These are phyloP conservation scores for Augochlorella aurata DNA, from an alignment of 2,888 invertebrate species.

Conservation along the genomic window DNA sequence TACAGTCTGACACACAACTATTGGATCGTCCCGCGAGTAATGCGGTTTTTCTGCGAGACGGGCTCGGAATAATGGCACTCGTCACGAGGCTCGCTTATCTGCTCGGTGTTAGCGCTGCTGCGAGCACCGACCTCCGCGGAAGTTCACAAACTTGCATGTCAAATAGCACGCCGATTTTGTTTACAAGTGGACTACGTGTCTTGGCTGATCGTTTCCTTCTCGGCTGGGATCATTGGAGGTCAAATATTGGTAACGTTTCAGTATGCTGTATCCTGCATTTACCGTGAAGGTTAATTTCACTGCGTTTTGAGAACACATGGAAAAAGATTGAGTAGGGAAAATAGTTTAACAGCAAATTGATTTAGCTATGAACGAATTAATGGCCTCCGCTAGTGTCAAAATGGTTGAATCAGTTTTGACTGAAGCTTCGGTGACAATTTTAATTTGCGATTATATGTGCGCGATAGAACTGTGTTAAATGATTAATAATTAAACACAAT, in stretches of 20 bases:
- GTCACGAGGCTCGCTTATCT: slow-evolving; percentile 2
- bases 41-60: slow-evolving; percentile 3
- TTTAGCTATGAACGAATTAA: too few relatives aligned
- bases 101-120: not conserved
- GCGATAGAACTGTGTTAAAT: too few relatives aligned
- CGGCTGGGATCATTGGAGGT: not conserved
- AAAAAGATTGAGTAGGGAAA: too few relatives aligned
- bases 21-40: slow-evolving; percentile 2
- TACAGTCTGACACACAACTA: slow-evolving; percentile 14
- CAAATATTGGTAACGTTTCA: not conserved
- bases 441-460: too few relatives aligned
- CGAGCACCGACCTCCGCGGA: not conserved
- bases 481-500: too few relatives aligned
- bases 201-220: not conserved
- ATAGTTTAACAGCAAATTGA: too few relatives aligned
- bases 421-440: too few relatives aligned
- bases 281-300: too few relatives aligned
- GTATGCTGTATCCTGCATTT: too few relatives aligned
- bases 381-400: too few relatives aligned
- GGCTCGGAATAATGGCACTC: slow-evolving; percentile 2
- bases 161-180: not conserved
- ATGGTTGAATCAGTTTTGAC: too few relatives aligned
- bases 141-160: not conserved
- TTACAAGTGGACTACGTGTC: not conserved
- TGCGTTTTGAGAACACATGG: too few relatives aligned